Evolutionary conservation across 2,113 vertebrate genomes (phyloP), one percentile per base, ranked within the genome.

Genomic region (Echinops telfairi): DNA sequence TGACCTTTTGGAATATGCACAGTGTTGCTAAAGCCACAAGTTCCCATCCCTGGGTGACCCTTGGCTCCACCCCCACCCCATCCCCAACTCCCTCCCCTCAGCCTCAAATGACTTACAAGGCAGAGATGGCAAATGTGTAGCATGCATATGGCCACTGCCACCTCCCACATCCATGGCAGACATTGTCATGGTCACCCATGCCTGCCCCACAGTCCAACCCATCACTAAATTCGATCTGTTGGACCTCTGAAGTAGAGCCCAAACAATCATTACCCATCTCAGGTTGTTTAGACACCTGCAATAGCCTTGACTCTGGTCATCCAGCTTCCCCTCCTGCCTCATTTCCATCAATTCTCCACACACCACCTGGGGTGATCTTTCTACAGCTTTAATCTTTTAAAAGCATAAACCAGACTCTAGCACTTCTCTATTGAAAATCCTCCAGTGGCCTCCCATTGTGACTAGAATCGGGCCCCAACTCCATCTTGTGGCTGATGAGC

Each of bases 361-460:
- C 6, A 47, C 6, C 79, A 43, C 15, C 58, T 36, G 58, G 53
- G 84, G 29, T 79, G 84, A 38, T 78, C 25, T n/a, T 86, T 33
- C 60, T 57, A 68, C 60, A 66, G 86, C 31, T 89, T 86, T 38
- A n/a, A 40, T 89, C 57, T 87, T 58, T 83, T 77, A 91, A 88
- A 91, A 53, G 16, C 47, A 88, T 64, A 71, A 81, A 53, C 70
- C 71, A 94, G 78, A 73, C 78, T 64, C 20, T 47, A 76, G 86
- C 23, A 64, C 4, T 84, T 83, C 25, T 25, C 17, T 20, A 43
- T 0, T 2, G 83, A 86, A 77, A 88, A 64, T 40, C 20, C 47
- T 68, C 60, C 40, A 64, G 25, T 14, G 36, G 77, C 58, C 85
- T 84, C 58, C 73, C 64, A 66, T 0, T 57, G 27, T 23, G 83